Conservation (phyloP, 2,888 invertebrate species). For the Phyto melanocephala region DNA sequence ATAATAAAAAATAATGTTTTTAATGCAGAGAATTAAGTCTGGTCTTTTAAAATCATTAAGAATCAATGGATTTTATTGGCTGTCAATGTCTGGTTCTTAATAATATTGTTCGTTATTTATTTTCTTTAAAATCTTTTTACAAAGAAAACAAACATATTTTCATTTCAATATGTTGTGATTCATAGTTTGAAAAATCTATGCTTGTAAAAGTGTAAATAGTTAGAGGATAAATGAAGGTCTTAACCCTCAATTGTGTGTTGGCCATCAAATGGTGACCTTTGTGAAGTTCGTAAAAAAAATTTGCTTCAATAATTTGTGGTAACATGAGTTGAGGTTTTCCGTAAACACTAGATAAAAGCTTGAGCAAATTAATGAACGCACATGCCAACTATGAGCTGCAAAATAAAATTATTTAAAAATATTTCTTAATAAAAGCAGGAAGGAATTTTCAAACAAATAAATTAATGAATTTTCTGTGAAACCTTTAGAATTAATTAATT, state of each 20-base stretch:
- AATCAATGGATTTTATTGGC: slow-evolving; percentile 41
- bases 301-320: slow-evolving; percentile 46
- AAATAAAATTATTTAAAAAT: background rate
- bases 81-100: slow-evolving; percentile 41
- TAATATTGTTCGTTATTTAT: slow-evolving; percentile 14
- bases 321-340: slow-evolving; percentile 52
- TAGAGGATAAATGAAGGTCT: slow-evolving; percentile 59
- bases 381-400: background rate
- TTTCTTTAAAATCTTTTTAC: background rate
- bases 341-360: slow-evolving; percentile 21
- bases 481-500: background rate
- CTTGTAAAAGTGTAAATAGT: slow-evolving; percentile 26
- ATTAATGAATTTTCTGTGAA: slow-evolving; percentile 1
- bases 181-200: slow-evolving; percentile 52
- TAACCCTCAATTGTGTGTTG: slow-evolving; percentile 52
- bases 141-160: slow-evolving; percentile 23
- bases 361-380: background rate
- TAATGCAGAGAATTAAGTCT: slow-evolving; percentile 39
- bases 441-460: slow-evolving; percentile 28
- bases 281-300: slow-evolving; percentile 24
- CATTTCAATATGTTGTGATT: slow-evolving; percentile 37
- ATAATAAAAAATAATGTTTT: slow-evolving; percentile 40
- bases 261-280: slow-evolving; percentile 55
- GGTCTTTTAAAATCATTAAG: slow-evolving; percentile 43
- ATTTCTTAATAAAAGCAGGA: background rate